Base-by-base conservation (phyloP, 2,888 invertebrate genomes). In the Leucoma salicis region DNA sequence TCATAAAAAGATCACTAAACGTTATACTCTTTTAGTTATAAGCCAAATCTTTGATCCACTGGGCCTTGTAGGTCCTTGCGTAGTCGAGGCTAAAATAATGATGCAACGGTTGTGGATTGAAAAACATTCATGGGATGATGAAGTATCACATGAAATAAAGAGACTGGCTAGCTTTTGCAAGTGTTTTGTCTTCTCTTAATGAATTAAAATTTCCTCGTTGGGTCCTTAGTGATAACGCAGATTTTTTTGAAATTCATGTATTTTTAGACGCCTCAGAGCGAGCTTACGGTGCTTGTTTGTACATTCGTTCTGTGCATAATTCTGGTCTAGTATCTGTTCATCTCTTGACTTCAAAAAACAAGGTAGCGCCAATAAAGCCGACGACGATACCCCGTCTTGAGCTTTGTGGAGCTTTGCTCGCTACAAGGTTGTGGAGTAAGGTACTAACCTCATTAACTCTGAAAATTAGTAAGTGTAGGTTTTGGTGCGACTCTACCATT, bases 51-150 rank as follows among this genome's bases (percentile, higher is more conserved):
- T 46, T 33, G 42, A 42, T n/a, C 42, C 42, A 0, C 8, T 42
- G 14, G 46, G 40, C 31, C 28, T 46, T 10, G 25, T 46, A 0
- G 38, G 42, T 1, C 42, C 46, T 7, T 46, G 42, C 12, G 29
- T 35, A 12, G 35, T 42, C 8, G 46, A 46, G 24, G 31, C 39
- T 18, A 44, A 39, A 28, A 28, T 44, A 7, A 18, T 44, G 8
- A 35, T 44, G 21, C 28, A 28, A 6, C n/a, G 12, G 12, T 3
- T 28, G 3, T 28, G 28, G 28, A 12, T 33, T 33, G 15, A 11
- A 16, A 27, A 28, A 12, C 12, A 12, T 2, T 11, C 12, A 18
- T 18, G 18, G 18, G 18, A 18, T 7, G 18, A 18, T 7, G 18
- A 18, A 18, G 18, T 18, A 18, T 18, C 18, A 18, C 7, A 5